These are phyloP conservation scores for Callionymus lyra DNA, from an alignment of 2,113 vertebrate genomes.

Conservation along the genomic window DNA sequence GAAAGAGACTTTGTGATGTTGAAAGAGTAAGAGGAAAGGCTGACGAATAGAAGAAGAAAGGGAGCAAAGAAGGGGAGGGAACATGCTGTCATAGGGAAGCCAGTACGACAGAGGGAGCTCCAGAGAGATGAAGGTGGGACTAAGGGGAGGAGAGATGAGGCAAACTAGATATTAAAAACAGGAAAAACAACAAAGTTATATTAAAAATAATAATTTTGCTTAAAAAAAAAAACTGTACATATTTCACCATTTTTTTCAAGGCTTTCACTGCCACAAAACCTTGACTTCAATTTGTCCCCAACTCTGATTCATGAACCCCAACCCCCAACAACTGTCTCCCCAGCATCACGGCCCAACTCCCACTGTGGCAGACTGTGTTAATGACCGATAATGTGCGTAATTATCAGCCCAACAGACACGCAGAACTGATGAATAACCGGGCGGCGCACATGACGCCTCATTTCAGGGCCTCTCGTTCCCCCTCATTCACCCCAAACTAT, in stretches of 20 bases:
- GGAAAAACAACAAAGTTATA: neutral
- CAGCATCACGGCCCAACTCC: slow-evolving; percentile 15
- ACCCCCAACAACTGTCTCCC: slow-evolving; percentile 5
- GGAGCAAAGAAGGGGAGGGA: slow-evolving; percentile 16
- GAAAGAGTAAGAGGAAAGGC: slow-evolving; percentile 9
- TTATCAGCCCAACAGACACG: slow-evolving; percentile 50
- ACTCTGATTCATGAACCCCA: slow-evolving; percentile 3
- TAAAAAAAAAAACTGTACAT: too few species aligned
- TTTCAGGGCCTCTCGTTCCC: slow-evolving; percentile 43
- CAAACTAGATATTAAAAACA: slow-evolving; percentile 23
- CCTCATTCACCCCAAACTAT: slow-evolving; percentile 47
- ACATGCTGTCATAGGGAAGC: slow-evolving; percentile 25
- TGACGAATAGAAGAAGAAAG: slow-evolving; percentile 29
- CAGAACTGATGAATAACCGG: slow-evolving; percentile 45
- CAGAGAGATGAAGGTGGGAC: slow-evolving; percentile 27
- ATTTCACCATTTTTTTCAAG: too few species aligned
- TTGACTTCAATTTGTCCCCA: slow-evolving; percentile 7
- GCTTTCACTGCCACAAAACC: neutral
- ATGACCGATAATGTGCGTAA: slow-evolving; percentile 64
- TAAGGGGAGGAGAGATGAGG: slow-evolving; percentile 5
- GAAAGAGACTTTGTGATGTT: slow-evolving; percentile 13
- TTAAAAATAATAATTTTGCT: neutral
- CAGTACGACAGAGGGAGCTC: slow-evolving; percentile 26
- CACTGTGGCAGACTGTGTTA: slow-evolving; percentile 41
- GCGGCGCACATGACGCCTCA: slow-evolving; percentile 29